phyloP scores from a whole-genome alignment of 2,113 vertebrate genomes.

The Dasypus novemcinctus region DNA sequence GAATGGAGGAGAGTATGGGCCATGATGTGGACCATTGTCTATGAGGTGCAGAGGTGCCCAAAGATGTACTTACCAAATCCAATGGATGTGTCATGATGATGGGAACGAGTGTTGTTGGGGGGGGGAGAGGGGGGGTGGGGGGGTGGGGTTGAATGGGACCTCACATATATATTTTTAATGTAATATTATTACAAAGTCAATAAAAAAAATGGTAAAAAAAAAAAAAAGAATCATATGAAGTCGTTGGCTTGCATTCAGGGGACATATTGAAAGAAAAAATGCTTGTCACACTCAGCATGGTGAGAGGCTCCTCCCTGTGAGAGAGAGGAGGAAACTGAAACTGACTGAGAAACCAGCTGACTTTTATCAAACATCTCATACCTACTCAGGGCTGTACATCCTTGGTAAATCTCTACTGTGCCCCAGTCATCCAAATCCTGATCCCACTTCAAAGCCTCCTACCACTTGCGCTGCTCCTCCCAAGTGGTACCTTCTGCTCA shows the following conservation, averaged over 20 bases:
- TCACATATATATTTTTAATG: no score
- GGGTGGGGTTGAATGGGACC: no score
- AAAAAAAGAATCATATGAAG: not conserved
- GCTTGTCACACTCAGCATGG: not conserved
- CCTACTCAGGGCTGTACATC: rapidly evolving
- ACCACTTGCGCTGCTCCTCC: not conserved
- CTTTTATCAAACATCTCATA: not conserved
- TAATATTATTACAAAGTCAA: no score
- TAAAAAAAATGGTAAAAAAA: no score
- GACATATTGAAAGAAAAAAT: not conserved
- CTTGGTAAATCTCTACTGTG: not conserved
- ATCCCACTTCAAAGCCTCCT: not conserved
- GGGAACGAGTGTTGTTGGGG: no score
- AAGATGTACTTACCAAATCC: no score
- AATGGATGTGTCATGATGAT: no score
- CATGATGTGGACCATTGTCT: no score
- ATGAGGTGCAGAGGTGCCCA: no score
- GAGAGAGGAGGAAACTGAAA: not conserved
- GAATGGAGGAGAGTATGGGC: no score
- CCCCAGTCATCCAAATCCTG: not conserved
- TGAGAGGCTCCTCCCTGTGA: not conserved
- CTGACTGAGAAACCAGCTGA: not conserved
- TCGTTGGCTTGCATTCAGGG: not conserved
- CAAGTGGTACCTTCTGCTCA: not conserved
- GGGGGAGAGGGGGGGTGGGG: no score